Evolutionary conservation across 2,113 vertebrate species (phyloP).

Genomic region (Chionomys nivalis): DNA sequence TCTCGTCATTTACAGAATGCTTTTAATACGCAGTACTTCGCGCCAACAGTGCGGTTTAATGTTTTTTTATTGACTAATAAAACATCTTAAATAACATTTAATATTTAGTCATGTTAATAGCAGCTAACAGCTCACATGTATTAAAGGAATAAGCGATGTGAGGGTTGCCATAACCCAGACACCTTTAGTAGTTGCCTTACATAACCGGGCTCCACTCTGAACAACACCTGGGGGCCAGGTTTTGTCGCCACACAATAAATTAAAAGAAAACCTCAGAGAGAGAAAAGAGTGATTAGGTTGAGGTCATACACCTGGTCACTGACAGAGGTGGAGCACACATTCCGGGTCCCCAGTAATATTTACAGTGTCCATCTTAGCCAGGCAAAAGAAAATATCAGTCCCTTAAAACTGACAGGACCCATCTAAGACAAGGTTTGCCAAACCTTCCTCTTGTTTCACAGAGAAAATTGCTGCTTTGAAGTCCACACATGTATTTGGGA

Average conservation of each 20-base stretch:
- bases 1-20: not conserved
- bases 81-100: conserved; percentile 49
- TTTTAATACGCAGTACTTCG: not conserved
- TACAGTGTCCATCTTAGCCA: not conserved
- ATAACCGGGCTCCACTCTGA: not conserved
- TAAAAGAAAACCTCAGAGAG: not conserved
- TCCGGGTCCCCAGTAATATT: not conserved
- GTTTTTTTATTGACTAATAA: conserved; percentile 48
- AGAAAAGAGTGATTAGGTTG: not conserved
- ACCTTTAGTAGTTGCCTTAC: not conserved
- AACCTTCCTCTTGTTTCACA: accelerated
- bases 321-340: not conserved
- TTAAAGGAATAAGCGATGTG: not conserved
- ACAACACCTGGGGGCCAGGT: not conserved
- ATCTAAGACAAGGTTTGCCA: accelerated
- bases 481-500: accelerated
- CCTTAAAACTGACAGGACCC: not conserved
- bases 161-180: accelerated
- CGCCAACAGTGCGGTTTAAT: not conserved
- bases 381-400: not conserved
- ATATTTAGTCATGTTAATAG: conserved; percentile 37
- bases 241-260: not conserved
- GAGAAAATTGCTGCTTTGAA: not conserved
- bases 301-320: not conserved
- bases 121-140: not conserved